Base-by-base conservation (phyloP, 2,113 vertebrate genomes). In the Thomomys bottae region DNA sequence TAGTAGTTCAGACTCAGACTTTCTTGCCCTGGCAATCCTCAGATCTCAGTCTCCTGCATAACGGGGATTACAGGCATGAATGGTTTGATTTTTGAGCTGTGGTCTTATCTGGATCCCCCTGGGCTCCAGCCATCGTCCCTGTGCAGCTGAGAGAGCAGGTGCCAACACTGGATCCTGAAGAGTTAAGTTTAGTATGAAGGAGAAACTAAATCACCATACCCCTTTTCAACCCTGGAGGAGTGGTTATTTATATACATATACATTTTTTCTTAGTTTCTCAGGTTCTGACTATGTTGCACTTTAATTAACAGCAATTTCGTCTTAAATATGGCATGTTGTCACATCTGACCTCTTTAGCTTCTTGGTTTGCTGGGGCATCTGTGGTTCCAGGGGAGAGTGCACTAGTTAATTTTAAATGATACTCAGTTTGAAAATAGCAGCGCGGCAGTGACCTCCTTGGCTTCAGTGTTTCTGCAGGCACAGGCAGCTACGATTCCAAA, bases 341-440 rank as follows among this genome's bases (percentile, higher is more conserved):
- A 4, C 23, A 2, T 61, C 66, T 17, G 38, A 57, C 40, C 61
- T 66, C 70, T 84, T 34, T 63, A 73, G 24, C 18, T 66, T 91
- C 34, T 17, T 23, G 8, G 49, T 73, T 26, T 84, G 82, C 23
- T 12, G 9, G 45, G 42, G 10, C 49, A 15, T 26, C 42, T 34
- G 49, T 54, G 36, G 45, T 36, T 57, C 76, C 30, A 24, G 78
- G 30, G 40, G 68, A 40, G n/a, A n/a, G 32, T 36, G 34, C 10
- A 26, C 67, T 54, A 75, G 64, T 59, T 32, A 32, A 70, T 61
- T 66, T 73, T 64, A 86, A 54, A 61, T 6, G 42, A 59, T 73
- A 45, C 32, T 64, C 21, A 3, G 67, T 76, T 87, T 64, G 57
- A 73, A 94, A 95, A 88, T 61, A 81, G 54, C 49, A 67, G 54